Base-by-base conservation (phyloP, 1,140 invertebrate species). In the Drosophila repletoides region DNA sequence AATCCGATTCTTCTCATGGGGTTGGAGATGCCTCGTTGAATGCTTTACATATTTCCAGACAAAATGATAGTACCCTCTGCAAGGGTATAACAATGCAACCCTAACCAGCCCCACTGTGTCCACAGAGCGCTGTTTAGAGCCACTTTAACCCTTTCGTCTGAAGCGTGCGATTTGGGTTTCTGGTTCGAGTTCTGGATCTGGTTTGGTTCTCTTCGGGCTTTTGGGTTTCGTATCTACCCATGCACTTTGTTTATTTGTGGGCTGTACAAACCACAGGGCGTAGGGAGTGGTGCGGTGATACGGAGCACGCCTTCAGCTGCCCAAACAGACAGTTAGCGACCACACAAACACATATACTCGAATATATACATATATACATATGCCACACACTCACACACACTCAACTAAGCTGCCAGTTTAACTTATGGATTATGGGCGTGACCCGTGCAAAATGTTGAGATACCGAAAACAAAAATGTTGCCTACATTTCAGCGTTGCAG, bases 361-460 rank as follows among this genome's bases (percentile, higher is more conserved):
- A 14, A 36, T 14, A 38, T 34, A 28, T 40, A 58, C 45, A 52
- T 58, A 29, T 49, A 33, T n/a, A 49, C n/a, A 28, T 10, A 40
- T 17, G 40, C 59, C 71, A 49, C 34, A 43, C 17, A 31, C 41
- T 28, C 21, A 10, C 29, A 3, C 26, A 40, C 45, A 53, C 56
- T 49, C 68, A 45, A 59, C 40, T 45, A 51, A 51, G 45, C 55
- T 60, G 21, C 9, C 43, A 66, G 76, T 68, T 79, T 80, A 80
- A 79, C 75, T 79, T 79, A 79, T 74, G 76, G 75, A 79, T 79
- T 79, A 79, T 69, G 75, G 75, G 75, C 75, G 75, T 80, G 65
- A 70, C 70, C 71, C 70, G 66, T 56, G 70, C 31, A 58, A 66
- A 46, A 64, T 29, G 40, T 56, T 64, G 33, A 48, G 53, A 66